phyloP scores from a whole-genome alignment of 2,888 invertebrate genomes.

The Zelleria hepariella region DNA sequence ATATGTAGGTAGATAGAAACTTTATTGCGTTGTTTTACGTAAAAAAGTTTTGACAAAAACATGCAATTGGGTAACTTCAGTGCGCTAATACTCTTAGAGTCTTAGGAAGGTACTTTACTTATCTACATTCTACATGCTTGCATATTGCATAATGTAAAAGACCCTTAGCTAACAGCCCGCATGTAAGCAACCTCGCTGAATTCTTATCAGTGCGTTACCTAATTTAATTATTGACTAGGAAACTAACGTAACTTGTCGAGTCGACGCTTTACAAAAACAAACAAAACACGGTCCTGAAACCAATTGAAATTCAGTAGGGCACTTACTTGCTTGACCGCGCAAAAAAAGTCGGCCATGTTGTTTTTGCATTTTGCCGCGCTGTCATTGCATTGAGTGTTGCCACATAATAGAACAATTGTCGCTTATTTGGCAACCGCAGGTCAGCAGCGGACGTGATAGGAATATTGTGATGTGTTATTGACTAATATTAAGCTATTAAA shows the following conservation, averaged over 20 bases:
- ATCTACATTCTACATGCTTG: too few relatives aligned
- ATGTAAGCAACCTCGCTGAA: not conserved
- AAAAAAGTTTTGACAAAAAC: too few relatives aligned
- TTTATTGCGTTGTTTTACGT: too few relatives aligned
- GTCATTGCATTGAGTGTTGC: conserved; percentile 19
- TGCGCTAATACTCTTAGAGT: too few relatives aligned
- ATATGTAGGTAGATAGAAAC: too few relatives aligned
- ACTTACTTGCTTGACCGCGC: not conserved
- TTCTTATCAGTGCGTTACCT: not conserved
- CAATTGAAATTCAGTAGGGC: conserved; percentile 1
- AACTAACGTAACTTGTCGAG: not conserved
- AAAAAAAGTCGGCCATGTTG: not conserved
- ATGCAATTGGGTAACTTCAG: too few relatives aligned
- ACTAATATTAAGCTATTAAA: conserved; percentile 9
- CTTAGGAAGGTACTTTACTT: too few relatives aligned
- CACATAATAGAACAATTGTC: conserved; percentile 28
- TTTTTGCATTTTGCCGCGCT: conserved; percentile 13
- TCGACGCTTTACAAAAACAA: not conserved
- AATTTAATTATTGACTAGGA: not conserved
- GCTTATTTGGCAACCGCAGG: conserved; percentile 29
- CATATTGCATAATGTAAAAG: not conserved
- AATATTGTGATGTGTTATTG: conserved; percentile 6
- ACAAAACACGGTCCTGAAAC: not conserved
- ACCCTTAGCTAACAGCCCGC: not conserved
- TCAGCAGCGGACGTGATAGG: conserved; percentile 29